These are phyloP conservation scores for Schrankia costaestrigalis DNA, from an alignment of 2,888 invertebrate genomes.

Conservation along the genomic window DNA sequence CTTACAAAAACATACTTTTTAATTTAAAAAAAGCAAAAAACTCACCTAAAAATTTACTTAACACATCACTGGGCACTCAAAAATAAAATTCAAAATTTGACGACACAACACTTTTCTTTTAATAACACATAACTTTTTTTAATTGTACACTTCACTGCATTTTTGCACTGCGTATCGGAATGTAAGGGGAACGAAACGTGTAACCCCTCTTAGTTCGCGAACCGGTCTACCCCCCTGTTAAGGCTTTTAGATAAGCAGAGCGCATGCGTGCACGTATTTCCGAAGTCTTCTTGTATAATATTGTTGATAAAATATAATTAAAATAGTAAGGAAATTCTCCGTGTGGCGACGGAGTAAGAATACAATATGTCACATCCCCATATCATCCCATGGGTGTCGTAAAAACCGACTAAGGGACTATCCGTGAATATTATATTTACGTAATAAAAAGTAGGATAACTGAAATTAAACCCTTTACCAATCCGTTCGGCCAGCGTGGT, in stretches of 20 bases:
- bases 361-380: too few relatives aligned
- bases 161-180: constrained; percentile 27
- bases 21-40: constrained; percentile 7
- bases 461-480: too few relatives aligned
- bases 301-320: too few relatives aligned
- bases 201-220: constrained; percentile 19
- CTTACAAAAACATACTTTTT: neutral
- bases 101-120: constrained; percentile 19
- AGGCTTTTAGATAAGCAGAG: constrained; percentile 10
- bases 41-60: constrained; percentile 31
- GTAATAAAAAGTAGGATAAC: too few relatives aligned
- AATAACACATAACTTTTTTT: constrained; percentile 18
- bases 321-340: too few relatives aligned
- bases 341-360: too few relatives aligned
- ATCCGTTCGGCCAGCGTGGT: too few relatives aligned
- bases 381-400: too few relatives aligned
- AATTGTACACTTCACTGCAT: constrained; percentile 36
- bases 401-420: too few relatives aligned
- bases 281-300: neutral
- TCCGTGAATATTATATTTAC: too few relatives aligned
- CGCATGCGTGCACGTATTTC: constrained; percentile 28
- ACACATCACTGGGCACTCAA: constrained; percentile 27
- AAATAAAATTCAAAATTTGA: constrained; percentile 9
- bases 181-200: constrained; percentile 22
- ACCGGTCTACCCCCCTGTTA: constrained; percentile 28